Base-by-base conservation (phyloP, 2,888 invertebrate species). In the Dinocampus coccinellae region DNA sequence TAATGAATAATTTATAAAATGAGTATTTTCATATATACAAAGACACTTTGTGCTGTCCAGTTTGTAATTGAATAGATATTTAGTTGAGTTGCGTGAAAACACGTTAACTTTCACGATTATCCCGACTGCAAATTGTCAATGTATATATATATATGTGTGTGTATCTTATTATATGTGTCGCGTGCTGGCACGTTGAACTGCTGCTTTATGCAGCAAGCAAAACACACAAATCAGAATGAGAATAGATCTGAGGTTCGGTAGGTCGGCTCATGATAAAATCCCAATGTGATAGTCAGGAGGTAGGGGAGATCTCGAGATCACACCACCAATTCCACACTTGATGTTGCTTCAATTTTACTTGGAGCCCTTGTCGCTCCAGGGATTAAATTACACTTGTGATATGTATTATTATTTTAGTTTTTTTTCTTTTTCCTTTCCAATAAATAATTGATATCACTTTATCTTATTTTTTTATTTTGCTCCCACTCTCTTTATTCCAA, bases 191-290 rank as follows among this genome's bases (percentile, higher is more conserved):
- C 47, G 6, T 4, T 47, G 16, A 47, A 47, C 47, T 47, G 16
- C 47, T 7, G 16, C n/a, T 0, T 16, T 16, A 16, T 3, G 47
- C 16, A 16, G 16, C 20, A 47, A n/a, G 4, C 4, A n/a, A 2
- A 47, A 42, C 61, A 57, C 55, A 57, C 63, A 70, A 70, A 70
- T 58, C 69, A 29, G 64, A 57, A 70, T 70, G 69, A 47, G 58
- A 70, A 70, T 63, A 64, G 60, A 29, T 68, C 10, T 60, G 11
- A 16, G 52, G 55, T n/a, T 34, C 34, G 13, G 39, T 22, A n/a
- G 29, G 55, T 42, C 11, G 47, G 24, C 29, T 58, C 42, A 52
- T 29, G 61, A 68, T 60, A 42, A 63, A 63, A 70, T 63, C 57
- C 33, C 34, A 53, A 20, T 55, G 34, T 24, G 55, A 39, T 34